Evolutionary conservation across 2,113 vertebrate genomes (phyloP).

Genomic region (Crotalus helleri): DNA sequence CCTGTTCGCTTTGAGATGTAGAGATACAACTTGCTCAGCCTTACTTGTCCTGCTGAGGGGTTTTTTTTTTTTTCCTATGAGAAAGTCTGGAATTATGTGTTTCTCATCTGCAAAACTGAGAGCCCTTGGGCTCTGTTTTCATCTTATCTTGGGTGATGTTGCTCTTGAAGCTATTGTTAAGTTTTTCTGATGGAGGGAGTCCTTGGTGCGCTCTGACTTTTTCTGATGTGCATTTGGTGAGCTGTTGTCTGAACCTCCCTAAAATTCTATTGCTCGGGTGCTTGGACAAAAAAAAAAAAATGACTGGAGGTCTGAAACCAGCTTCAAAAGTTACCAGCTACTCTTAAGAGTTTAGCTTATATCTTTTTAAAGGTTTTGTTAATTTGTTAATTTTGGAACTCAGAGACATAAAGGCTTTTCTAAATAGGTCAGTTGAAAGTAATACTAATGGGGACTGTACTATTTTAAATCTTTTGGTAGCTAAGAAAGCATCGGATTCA

Average conservation of each 20-base stretch:
- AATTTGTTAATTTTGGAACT: neutral
- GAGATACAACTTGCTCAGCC: neutral
- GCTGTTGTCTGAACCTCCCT: neutral
- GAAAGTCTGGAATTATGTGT: neutral
- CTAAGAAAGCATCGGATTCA: neutral
- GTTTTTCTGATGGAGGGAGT: neutral
- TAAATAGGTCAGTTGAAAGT: neutral
- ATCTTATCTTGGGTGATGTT: neutral
- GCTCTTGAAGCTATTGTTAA: neutral
- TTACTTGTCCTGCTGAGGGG: neutral
- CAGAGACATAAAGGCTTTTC: neutral
- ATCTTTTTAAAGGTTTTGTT: neutral
- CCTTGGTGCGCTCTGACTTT: neutral
- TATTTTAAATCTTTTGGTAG: neutral
- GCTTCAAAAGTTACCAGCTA: neutral
- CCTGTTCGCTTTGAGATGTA: neutral
- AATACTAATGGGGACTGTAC: neutral
- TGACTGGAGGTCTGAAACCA: neutral
- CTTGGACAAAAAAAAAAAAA: neutral
- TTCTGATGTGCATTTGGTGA: neutral
- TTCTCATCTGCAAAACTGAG: neutral
- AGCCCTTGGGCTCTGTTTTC: neutral
- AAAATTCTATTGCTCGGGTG: neutral
- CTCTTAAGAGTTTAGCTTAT: neutral
- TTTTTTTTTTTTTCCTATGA: neutral